These are phyloP conservation scores for Sapayoa aenigma DNA, from an alignment of 2,113 vertebrate species.

Conservation along the genomic window DNA sequence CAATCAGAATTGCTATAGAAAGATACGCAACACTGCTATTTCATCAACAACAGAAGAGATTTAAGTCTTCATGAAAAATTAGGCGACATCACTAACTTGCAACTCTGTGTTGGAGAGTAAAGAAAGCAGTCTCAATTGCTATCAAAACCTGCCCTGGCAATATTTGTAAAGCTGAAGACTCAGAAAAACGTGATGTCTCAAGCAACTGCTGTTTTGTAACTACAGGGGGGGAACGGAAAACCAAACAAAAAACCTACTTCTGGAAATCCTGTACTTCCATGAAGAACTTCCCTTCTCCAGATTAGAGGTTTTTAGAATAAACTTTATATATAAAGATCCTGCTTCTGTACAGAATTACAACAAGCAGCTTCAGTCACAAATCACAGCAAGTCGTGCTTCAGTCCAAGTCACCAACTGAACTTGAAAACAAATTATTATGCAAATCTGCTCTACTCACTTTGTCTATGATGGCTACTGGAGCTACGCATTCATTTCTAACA, in stretches of 20 bases:
- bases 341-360: neutral
- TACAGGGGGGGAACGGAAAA: neutral
- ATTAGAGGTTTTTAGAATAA: neutral
- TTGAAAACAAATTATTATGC: neutral
- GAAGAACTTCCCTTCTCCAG: neutral
- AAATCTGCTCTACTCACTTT: neutral
- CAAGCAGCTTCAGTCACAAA: neutral
- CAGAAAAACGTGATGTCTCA: neutral
- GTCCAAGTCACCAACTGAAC: neutral
- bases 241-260: neutral
- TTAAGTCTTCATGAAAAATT: neutral
- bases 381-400: neutral
- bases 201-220: neutral
- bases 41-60: neutral
- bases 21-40: neutral
- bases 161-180: neutral
- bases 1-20: neutral
- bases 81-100: neutral
- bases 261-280: neutral
- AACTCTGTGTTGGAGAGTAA: neutral
- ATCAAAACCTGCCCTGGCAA: neutral
- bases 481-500: neutral
- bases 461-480: fast-evolving
- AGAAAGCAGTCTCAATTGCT: neutral
- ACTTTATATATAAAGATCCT: neutral